Evolutionary conservation across 2,888 invertebrate genomes (phyloP), one percentile per base, ranked within the genome.

Genomic region (Cryptosula pallasiana): DNA sequence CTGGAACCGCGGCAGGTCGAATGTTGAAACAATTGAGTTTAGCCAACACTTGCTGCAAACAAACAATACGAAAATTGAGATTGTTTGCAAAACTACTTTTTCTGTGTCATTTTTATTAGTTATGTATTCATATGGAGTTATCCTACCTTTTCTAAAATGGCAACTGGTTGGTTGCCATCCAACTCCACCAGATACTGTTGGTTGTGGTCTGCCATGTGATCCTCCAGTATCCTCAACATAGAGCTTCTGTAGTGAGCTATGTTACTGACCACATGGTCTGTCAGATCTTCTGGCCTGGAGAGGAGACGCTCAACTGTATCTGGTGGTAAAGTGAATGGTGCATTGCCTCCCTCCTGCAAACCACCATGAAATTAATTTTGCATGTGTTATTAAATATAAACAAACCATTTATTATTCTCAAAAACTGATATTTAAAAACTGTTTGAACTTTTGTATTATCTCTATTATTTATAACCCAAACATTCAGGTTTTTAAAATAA

Each of bases 161-260:
- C 36, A 16, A 77, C 72, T 1, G 78, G 75, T 73, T 82, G 80
- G 76, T 84, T 85, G 20, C 78, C 81, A 78, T 85, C 84, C 74
- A 85, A 73, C 72, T 85, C 83, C 35, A 85, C 78, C 13, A 85
- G 76, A 74, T 79, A 81, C 73, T 83, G 82, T 72, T 83, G 84
- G 72, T 83, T 81, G 76, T 84, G 83, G 71, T 83, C 83, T 1
- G 80, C 82, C 80, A 85, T 84, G 74, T 83, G 83, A 74, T 85
- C 84, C 81, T 85, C 84, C 16, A 84, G 73, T 5, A 83, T 77
- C 23, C 82, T 73, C n/a, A 84, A 79, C 76, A 82, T 76, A 71
- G 81, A 81, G 71, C 75, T 77, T 75, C 81, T 82, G 76, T 79
- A 84, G 58, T 78, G 78, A 72, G 76, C 75, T 58, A 84, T 79